A percentile compares a stretch with the other conserved stretches of the same genome.
These are phyloP conservation scores for Alviniconcha strummeri DNA, from an alignment of 2,888 invertebrate species.

Conservation along the genomic window DNA sequence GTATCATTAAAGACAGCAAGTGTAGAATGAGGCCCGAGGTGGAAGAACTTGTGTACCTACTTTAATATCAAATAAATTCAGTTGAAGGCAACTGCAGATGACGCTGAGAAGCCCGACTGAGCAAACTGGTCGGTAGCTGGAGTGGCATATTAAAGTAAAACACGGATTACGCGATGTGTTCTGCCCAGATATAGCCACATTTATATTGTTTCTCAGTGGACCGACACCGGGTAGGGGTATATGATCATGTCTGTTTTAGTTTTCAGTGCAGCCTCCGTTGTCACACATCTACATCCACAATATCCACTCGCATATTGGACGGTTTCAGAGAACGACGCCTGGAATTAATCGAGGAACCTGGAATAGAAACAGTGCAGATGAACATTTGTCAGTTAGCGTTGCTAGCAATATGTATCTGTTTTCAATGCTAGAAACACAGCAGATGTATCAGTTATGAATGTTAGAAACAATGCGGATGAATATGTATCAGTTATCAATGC, in stretches of 20 bases:
- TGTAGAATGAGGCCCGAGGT: too few species aligned
- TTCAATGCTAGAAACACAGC: too few species aligned
- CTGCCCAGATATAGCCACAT: not conserved
- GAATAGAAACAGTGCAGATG: not conserved
- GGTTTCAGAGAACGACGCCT: slow-evolving; percentile 33
- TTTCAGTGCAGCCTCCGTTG: not conserved
- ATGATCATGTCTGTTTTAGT: too few species aligned
- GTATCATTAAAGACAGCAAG: too few species aligned
- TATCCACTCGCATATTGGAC: slow-evolving; percentile 30
- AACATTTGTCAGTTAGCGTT: not conserved
- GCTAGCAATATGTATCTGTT: not conserved
- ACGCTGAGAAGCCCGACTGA: too few species aligned
- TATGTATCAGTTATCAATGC: not conserved
- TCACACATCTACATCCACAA: slow-evolving; percentile 38
- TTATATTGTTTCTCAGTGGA: not conserved
- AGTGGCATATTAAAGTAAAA: not conserved
- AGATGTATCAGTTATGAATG: not conserved
- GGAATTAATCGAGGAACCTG: not conserved
- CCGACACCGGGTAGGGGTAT: too few species aligned
- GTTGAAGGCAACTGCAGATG: too few species aligned
- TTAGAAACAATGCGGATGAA: not conserved
- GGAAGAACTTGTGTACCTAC: too few species aligned
- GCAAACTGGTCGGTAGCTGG: too few species aligned
- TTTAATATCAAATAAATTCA: too few species aligned
- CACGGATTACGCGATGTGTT: not conserved